Evolutionary conservation across 1,140 invertebrate species (phyloP).

Genomic region (Adelges cooleyi): DNA sequence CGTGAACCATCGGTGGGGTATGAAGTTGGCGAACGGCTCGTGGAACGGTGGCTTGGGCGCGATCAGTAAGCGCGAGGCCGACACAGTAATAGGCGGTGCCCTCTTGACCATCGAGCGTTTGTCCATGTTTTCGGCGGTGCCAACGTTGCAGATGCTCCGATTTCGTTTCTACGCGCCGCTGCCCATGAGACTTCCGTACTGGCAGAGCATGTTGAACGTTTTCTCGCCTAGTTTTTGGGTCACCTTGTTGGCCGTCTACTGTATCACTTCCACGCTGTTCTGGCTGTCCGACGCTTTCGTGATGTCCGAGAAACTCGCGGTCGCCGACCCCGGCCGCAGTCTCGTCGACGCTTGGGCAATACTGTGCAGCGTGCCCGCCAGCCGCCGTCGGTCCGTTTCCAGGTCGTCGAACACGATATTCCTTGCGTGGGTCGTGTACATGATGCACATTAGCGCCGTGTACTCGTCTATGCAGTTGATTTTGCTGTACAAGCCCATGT

Average conservation of each 20-base stretch:
- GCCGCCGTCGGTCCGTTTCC: background rate
- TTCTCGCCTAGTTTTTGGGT: background rate
- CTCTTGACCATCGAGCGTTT: background rate
- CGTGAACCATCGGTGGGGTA: background rate
- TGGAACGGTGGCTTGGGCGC: conserved; percentile 3
- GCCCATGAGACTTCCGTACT: background rate
- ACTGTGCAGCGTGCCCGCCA: background rate
- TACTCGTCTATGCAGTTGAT: conserved; percentile 12
- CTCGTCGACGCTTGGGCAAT: background rate
- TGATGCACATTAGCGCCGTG: conserved; percentile 4
- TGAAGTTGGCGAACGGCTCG: background rate
- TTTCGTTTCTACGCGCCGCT: background rate
- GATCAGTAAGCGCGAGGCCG: background rate
- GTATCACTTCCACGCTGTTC: background rate
- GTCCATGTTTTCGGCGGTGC: background rate
- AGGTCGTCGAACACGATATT: background rate
- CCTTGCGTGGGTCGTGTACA: background rate
- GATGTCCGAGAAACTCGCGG: background rate
- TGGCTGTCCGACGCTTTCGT: background rate
- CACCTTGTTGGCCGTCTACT: background rate
- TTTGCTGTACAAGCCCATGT: background rate
- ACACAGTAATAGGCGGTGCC: background rate
- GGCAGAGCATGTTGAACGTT: conserved; percentile 2
- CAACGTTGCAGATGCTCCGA: background rate
- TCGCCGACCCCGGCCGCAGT: background rate